phyloP scores from a whole-genome alignment of 2,888 invertebrate genomes.

The Andrena marginata region DNA sequence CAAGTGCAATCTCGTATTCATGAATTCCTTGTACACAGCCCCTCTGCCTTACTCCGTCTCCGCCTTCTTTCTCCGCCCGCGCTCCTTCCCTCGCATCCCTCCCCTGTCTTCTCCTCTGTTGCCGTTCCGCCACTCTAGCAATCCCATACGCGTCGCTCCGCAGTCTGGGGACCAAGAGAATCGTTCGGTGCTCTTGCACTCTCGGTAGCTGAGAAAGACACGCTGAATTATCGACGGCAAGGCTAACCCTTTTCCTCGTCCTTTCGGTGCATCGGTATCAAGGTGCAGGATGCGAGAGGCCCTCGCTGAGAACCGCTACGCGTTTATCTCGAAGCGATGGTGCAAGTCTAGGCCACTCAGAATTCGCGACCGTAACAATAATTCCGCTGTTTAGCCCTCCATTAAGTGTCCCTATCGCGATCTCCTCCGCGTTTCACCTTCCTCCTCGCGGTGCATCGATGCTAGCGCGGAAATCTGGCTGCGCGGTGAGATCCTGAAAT shows the following conservation, averaged over 20 bases:
- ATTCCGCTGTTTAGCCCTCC: slow-evolving; percentile 61
- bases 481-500: too few species aligned
- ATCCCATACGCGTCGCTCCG: slow-evolving; percentile 47
- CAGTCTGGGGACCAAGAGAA: slow-evolving; percentile 38
- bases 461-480: too few species aligned
- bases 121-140: slow-evolving; percentile 49
- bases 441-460: neutral
- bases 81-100: slow-evolving; percentile 27
- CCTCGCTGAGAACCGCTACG: slow-evolving; percentile 49
- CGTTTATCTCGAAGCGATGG: slow-evolving; percentile 58
- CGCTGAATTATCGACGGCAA: slow-evolving; percentile 15
- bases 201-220: neutral
- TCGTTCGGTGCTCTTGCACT: slow-evolving; percentile 22
- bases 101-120: slow-evolving; percentile 21
- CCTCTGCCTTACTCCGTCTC: slow-evolving; percentile 32
- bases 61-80: slow-evolving; percentile 45
- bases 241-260: neutral
- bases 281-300: too few species aligned
- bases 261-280: too few species aligned
- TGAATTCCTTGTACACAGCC: slow-evolving; percentile 77
- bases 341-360: slow-evolving; percentile 55
- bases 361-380: slow-evolving; percentile 63
- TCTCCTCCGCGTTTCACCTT: neutral
- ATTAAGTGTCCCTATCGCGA: slow-evolving; percentile 24
- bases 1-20: slow-evolving; percentile 79